Percentiles rank a stretch among this genome's conserved stretches.
phyloP scores from a whole-genome alignment of 2,113 vertebrate species.

The Scartelaos histophorus region DNA sequence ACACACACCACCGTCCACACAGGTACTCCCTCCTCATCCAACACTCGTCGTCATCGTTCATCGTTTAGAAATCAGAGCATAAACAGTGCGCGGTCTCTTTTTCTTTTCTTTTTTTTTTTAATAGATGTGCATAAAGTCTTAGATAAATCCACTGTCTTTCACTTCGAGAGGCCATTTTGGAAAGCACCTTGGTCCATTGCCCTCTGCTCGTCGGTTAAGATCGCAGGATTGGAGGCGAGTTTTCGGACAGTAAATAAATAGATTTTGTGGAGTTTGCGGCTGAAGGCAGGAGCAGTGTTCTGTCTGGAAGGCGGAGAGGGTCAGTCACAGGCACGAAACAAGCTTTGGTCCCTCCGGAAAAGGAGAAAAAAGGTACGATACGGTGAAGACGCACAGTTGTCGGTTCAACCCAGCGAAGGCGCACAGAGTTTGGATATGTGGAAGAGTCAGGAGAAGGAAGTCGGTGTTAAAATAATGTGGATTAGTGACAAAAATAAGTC shows the following conservation, averaged over 20 bases:
- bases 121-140: slow-evolving; percentile 13
- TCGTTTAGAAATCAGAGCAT: slow-evolving; percentile 55
- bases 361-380: slow-evolving; percentile 50
- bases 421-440: background rate
- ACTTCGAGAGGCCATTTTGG: slow-evolving; percentile 8
- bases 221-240: slow-evolving; percentile 25
- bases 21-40: slow-evolving; percentile 42
- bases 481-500: background rate
- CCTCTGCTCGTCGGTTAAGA: slow-evolving; percentile 20
- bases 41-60: slow-evolving; percentile 41
- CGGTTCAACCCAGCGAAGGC: background rate
- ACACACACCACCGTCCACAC: slow-evolving; percentile 45
- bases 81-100: slow-evolving; percentile 64
- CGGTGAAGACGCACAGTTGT: slow-evolving; percentile 44
- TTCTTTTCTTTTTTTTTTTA: slow-evolving; percentile 54
- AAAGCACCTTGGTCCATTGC: slow-evolving; percentile 24
- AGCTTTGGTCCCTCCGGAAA: slow-evolving; percentile 71
- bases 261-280: slow-evolving; percentile 34
- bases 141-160: slow-evolving; percentile 8
- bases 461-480: background rate
- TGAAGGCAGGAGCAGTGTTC: slow-evolving; percentile 11
- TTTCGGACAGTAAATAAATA: slow-evolving; percentile 62
- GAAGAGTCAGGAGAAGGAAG: background rate
- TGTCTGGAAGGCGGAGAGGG: slow-evolving; percentile 23
- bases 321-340: slow-evolving; percentile 67